A percentile compares a stretch with the other conserved stretches of the same genome.
These are phyloP conservation scores for Carcinoscorpius rotundicauda DNA, from an alignment of 1,140 invertebrate species.

Conservation along the genomic window DNA sequence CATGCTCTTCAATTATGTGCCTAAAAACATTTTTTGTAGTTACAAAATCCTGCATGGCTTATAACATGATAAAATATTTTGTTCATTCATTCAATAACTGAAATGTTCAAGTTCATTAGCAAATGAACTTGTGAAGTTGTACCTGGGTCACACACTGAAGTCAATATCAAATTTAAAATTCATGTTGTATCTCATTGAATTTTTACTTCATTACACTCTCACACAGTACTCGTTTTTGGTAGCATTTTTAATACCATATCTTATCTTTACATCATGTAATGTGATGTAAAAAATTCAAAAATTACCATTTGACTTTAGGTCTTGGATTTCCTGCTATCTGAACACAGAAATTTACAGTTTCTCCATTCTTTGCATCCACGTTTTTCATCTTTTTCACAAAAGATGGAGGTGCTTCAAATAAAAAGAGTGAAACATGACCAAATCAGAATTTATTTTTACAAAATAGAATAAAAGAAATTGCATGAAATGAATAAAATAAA, in stretches of 20 bases:
- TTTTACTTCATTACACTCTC: conserved; percentile 25
- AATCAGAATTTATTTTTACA: background rate
- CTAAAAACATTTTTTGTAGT: too few species aligned
- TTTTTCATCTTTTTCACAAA: conserved; percentile 29
- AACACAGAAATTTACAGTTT: conserved; percentile 55
- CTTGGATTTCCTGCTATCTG: conserved; percentile 68
- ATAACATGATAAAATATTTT: too few species aligned
- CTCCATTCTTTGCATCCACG: conserved; percentile 57
- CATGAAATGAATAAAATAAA: background rate
- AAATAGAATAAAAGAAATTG: background rate
- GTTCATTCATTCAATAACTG: too few species aligned
- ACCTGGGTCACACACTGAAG: conserved; percentile 58
- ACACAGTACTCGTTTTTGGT: background rate
- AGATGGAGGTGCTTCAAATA: conserved; percentile 34
- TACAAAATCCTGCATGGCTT: too few species aligned
- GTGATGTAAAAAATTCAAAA: background rate
- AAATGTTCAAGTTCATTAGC: too few species aligned
- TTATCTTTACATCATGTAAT: background rate
- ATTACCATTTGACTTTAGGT: conserved; percentile 52
- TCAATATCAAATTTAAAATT: conserved; percentile 30
- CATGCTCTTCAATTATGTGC: too few species aligned
- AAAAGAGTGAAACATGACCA: conserved; percentile 35
- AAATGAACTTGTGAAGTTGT: conserved; percentile 39
- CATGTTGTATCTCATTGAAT: conserved; percentile 30
- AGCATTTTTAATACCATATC: background rate